A percentile compares a stretch with the other conserved stretches of the same genome.
Conservation (phyloP, 2,797 vertebrate genomes). For the Lycodopsis pacificus region DNA sequence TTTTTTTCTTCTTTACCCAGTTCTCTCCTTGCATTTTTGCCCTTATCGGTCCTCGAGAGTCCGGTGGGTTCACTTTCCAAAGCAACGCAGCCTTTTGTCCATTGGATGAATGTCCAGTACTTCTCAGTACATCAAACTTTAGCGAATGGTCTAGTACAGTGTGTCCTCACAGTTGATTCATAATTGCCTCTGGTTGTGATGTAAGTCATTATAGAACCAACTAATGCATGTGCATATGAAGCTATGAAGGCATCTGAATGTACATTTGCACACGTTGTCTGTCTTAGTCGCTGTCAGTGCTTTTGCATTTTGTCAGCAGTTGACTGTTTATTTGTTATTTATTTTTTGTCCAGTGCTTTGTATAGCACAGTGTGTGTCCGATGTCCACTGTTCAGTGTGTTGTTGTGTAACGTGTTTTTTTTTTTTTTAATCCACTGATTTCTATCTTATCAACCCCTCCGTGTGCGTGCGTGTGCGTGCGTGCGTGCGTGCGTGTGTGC, state of each 20-base stretch:
- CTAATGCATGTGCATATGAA: slow-evolving; percentile 84
- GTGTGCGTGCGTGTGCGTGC: slow-evolving; percentile 63
- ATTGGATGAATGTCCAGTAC: slow-evolving; percentile 67
- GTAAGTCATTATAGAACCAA: slow-evolving; percentile 68
- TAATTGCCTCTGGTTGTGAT: slow-evolving; percentile 83
- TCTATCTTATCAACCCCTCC: slow-evolving; percentile 68
- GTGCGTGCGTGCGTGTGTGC: slow-evolving; percentile 33
- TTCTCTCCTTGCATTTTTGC: slow-evolving; percentile 78
- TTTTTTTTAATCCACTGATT: slow-evolving; percentile 31
- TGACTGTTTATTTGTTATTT: slow-evolving; percentile 34
- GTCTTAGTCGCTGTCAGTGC: slow-evolving; percentile 76
- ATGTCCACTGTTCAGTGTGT: slow-evolving; percentile 65
- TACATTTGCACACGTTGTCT: slow-evolving; percentile 81
- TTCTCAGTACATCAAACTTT: slow-evolving; percentile 58
- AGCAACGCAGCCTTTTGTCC: slow-evolving; percentile 76
- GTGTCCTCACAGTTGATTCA: slow-evolving; percentile 75
- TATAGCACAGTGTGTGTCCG: slow-evolving; percentile 68
- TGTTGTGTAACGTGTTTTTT: slow-evolving; percentile 39
- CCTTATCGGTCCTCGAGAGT: slow-evolving; percentile 72
- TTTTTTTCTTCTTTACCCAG: slow-evolving; percentile 78
- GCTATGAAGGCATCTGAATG: slow-evolving; percentile 81
- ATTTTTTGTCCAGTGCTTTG: slow-evolving; percentile 57
- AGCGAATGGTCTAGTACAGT: slow-evolving; percentile 68
- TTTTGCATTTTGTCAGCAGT: slow-evolving; percentile 84
- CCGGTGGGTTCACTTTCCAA: slow-evolving; percentile 74